Percentiles rank a stretch among this genome's conserved stretches.
These are phyloP conservation scores for Probaryconus sp. DNA, from an alignment of 1,140 invertebrate genomes.

Conservation along the genomic window DNA sequence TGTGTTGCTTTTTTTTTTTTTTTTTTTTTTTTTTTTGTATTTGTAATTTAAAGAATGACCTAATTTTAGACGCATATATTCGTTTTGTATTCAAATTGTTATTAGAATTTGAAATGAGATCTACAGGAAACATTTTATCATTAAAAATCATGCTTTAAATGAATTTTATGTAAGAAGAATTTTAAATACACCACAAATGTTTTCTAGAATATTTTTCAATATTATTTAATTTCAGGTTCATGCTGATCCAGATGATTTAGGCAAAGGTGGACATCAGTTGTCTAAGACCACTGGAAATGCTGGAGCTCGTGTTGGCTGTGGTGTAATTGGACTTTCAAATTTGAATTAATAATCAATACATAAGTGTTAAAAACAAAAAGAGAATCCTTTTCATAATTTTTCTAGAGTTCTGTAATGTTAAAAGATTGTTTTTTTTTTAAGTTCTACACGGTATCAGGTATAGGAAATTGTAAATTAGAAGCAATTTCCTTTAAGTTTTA, in stretches of 20 bases:
- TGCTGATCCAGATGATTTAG: slow-evolving; percentile 96
- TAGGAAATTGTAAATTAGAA: no score
- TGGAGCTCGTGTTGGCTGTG: slow-evolving; percentile 95
- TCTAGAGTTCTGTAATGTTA: slow-evolving; percentile 9
- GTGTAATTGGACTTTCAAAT: slow-evolving; percentile 94
- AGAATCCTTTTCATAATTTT: slow-evolving; percentile 4
- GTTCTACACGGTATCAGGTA: background rate
- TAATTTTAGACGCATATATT: no score
- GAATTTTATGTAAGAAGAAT: no score
- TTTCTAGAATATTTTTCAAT: no score
- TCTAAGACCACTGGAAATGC: slow-evolving; percentile 98
- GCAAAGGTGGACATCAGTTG: slow-evolving; percentile 93
- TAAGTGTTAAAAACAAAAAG: slow-evolving; percentile 18
- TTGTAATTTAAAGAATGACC: no score
- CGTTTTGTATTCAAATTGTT: no score
- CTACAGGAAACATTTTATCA: no score
- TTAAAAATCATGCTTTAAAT: no score
- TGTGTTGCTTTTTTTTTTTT: no score
- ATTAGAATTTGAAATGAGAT: no score
- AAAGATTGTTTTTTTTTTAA: slow-evolving; percentile 1
- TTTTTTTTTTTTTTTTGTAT: slow-evolving; percentile 19
- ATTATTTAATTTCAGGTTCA: slow-evolving; percentile 84
- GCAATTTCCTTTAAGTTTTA: no score
- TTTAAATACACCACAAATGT: slow-evolving; percentile 16
- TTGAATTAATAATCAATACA: slow-evolving; percentile 48